These are phyloP conservation scores for Anguilla rostrata DNA, from an alignment of 2,113 vertebrate genomes.

Conservation along the genomic window DNA sequence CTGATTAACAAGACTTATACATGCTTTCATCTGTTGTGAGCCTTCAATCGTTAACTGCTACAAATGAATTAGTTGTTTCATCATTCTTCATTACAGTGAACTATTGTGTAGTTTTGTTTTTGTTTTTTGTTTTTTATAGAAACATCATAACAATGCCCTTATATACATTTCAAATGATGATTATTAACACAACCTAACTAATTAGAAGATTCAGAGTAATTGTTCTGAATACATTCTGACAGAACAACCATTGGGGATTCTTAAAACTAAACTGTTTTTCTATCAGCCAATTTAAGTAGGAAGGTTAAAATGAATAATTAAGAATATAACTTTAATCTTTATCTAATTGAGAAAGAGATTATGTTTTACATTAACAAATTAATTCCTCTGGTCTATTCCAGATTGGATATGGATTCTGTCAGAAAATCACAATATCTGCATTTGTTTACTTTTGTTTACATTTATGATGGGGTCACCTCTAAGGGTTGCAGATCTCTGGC, in stretches of 20 bases:
- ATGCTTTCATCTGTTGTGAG: constrained; percentile 23
- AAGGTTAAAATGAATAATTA: constrained; percentile 29
- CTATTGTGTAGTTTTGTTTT: not conserved
- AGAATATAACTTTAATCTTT: constrained; percentile 35
- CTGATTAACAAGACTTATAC: not conserved
- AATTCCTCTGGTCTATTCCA: not conserved
- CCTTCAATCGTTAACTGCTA: constrained; percentile 15
- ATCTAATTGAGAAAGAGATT: constrained; percentile 24
- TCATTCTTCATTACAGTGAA: not conserved
- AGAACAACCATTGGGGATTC: constrained; percentile 24
- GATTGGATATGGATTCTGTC: not conserved
- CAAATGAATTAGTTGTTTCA: constrained; percentile 19
- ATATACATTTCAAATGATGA: not conserved
- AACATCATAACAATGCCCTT: constrained; percentile 10
- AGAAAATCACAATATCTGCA: not conserved
- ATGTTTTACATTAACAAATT: not conserved
- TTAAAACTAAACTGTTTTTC: constrained; percentile 28
- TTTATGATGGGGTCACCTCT: not conserved
- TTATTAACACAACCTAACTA: constrained; percentile 34
- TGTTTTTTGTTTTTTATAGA: not conserved
- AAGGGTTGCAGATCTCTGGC: not conserved
- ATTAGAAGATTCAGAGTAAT: constrained; percentile 25
- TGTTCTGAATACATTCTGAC: constrained; percentile 12
- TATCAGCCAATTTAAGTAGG: constrained; percentile 22
- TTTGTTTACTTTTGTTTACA: not conserved